These are phyloP conservation scores for Vesta saturnalis DNA, from an alignment of 2,888 invertebrate genomes.

Conservation along the genomic window DNA sequence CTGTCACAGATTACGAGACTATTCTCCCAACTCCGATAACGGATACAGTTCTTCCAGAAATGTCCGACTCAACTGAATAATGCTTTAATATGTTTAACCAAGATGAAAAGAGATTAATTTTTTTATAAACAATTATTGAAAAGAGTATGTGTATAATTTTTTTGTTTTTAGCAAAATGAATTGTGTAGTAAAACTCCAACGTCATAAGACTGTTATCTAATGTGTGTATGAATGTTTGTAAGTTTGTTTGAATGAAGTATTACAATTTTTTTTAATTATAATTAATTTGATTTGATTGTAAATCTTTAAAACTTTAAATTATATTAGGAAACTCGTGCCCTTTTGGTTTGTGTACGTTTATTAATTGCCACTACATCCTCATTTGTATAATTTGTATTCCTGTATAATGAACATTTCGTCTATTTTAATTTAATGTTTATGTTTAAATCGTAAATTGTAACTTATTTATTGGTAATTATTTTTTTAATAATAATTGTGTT, in stretches of 20 bases:
- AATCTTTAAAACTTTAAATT: neutral
- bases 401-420: neutral
- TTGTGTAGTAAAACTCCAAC: constrained; percentile 6
- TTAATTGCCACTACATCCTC: neutral
- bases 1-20: neutral
- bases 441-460: too few species aligned
- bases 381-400: neutral
- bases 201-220: neutral
- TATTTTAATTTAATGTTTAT: neutral
- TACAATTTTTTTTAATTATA: neutral
- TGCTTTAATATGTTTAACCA: neutral
- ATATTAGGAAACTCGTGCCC: neutral
- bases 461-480: too few species aligned
- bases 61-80: neutral
- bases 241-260: neutral
- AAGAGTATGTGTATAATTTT: neutral
- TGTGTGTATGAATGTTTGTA: neutral
- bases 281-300: neutral
- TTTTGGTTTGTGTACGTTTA: neutral
- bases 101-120: neutral
- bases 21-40: neutral
- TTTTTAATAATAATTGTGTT: neutral
- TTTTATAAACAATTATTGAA: neutral
- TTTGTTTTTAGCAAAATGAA: neutral
- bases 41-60: neutral